Evolutionary conservation across 2,797 vertebrate species (phyloP).

Genomic region (Chaetodon trifasciatus): DNA sequence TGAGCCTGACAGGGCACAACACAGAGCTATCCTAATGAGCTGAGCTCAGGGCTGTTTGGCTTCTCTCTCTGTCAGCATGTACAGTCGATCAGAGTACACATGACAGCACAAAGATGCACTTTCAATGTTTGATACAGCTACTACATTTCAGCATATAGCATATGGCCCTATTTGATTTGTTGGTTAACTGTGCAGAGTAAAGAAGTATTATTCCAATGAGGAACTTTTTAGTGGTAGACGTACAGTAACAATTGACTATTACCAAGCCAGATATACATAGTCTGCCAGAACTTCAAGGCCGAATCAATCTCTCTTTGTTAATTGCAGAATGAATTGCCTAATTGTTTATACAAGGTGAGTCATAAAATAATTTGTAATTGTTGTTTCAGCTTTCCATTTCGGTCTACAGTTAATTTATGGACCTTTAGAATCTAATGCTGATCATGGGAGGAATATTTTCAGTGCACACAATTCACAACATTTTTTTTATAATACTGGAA

Average conservation of each 20-base stretch:
- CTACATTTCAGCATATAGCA: constrained; percentile 24
- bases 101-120: constrained; percentile 43
- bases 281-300: background rate
- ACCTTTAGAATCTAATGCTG: background rate
- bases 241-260: background rate
- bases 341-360: background rate
- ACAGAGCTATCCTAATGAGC: constrained; percentile 60
- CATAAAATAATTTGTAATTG: background rate
- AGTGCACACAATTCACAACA: background rate
- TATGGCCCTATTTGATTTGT: background rate
- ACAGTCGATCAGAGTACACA: constrained; percentile 29
- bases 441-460: background rate
- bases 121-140: constrained; percentile 39
- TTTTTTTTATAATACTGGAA: constrained; percentile 12
- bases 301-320: background rate
- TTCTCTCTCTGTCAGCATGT: constrained; percentile 55
- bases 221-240: background rate
- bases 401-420: background rate
- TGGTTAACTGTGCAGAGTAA: background rate
- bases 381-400: background rate
- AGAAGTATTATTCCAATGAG: background rate
- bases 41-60: constrained; percentile 63
- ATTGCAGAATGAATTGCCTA: background rate
- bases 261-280: background rate
- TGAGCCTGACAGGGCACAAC: constrained; percentile 54